phyloP scores from a whole-genome alignment of 2,888 invertebrate genomes.

The Cistogaster globosa region DNA sequence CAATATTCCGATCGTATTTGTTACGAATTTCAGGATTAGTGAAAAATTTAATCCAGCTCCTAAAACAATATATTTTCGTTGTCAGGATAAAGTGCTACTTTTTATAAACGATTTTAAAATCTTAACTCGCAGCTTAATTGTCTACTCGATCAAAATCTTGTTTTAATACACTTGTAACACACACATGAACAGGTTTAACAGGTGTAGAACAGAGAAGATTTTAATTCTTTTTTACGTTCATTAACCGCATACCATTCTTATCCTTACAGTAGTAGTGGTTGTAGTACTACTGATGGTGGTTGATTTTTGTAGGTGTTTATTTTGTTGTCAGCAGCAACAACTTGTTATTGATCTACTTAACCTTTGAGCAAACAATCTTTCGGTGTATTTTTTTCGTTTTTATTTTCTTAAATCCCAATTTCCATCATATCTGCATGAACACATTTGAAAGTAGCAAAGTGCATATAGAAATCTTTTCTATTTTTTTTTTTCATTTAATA shows the following conservation, averaged over 20 bases:
- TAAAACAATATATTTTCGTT: too few relatives aligned
- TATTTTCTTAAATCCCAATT: conserved; percentile 55
- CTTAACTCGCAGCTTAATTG: too few relatives aligned
- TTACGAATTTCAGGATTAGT: not conserved
- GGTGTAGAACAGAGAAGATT: conserved; percentile 52
- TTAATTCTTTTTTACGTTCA: conserved; percentile 31
- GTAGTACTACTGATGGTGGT: conserved; percentile 60
- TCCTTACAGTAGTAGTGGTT: conserved; percentile 17
- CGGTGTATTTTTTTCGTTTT: conserved; percentile 9
- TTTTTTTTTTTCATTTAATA: conserved; percentile 20
- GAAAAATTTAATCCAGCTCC: not conserved
- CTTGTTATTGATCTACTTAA: conserved; percentile 61
- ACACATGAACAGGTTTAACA: conserved; percentile 52
- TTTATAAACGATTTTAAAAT: too few relatives aligned
- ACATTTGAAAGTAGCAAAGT: conserved; percentile 50
- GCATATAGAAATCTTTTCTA: not conserved
- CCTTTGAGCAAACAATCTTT: conserved; percentile 1
- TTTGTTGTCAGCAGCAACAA: conserved; percentile 61
- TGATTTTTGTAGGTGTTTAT: conserved; percentile 68
- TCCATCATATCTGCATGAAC: conserved; percentile 63
- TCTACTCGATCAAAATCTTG: not conserved
- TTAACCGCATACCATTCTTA: conserved; percentile 22
- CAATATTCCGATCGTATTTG: too few relatives aligned
- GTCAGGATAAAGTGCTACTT: too few relatives aligned
- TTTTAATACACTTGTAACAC: conserved; percentile 21